Evolutionary conservation across 2,888 invertebrate genomes (phyloP), one percentile per base, ranked within the genome.

Genomic region (Antheraea assamensis): DNA sequence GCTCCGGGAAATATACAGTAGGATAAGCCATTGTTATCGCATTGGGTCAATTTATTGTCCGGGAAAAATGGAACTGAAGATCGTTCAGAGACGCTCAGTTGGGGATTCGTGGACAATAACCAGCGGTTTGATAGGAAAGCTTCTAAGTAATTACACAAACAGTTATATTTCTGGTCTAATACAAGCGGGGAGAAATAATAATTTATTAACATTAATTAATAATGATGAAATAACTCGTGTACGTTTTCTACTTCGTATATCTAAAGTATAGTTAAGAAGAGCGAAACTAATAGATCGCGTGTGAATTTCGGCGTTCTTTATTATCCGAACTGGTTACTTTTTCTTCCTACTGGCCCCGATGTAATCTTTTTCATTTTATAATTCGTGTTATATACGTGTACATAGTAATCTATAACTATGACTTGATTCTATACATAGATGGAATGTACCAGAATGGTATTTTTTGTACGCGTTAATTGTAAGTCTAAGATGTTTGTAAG

Each of bases 291-390:
- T n/a, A 68, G 31, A 30, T 73, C 52, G 70, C 72, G 55, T 73
- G 72, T 24, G 35, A 64, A 30, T 27, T 10, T 19, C 15, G 8
- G 31, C 30, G 72, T 70, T 73, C 68, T 66, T 66, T 73, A 52
- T 70, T 31, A 31, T 55, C 31, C 58, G 55, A 70, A 35, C 3
- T 49, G 10, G 49, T 66, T 52, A 55, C 68, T 70, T 72, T 58
- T 73, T 73, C 73, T 73, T 73, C 73, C 73, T 73, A 55, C 24
- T 73, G 70, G 52, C 42, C 73, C 52, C 72, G 52, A 68, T 72
- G 13, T 61, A 13, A 27, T 10, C 27, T 61, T 61, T 61, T 61
- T 10, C 61, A 27, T 61, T 61, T 61, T 61, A n/a, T 15, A 30
- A 66, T 66, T 10, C 58, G 7, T 58, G 58, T 5, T 24, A 58